A percentile compares a stretch with the other conserved stretches of the same genome.
Evolutionary conservation across 2,888 invertebrate genomes (phyloP).

Genomic region (Catocala fraxini): DNA sequence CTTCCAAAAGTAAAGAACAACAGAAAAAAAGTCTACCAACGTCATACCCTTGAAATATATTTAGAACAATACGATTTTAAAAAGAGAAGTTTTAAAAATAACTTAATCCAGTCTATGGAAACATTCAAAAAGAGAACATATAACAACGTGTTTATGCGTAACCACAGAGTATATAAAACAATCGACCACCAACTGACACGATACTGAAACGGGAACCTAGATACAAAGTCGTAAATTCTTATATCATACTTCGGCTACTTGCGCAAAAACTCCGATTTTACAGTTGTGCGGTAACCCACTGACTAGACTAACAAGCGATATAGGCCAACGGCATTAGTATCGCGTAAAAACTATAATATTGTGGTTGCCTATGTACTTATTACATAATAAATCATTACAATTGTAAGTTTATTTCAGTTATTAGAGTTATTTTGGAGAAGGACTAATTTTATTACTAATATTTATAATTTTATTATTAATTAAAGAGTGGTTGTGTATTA

Average conservation of each 20-base stretch:
- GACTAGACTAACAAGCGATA: constrained; percentile 34
- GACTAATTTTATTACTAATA: constrained; percentile 23
- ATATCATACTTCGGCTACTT: constrained; percentile 34
- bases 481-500: too few relatives aligned
- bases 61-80: too few relatives aligned
- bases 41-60: too few relatives aligned
- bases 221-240: constrained; percentile 40
- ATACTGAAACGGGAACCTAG: constrained; percentile 31
- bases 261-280: constrained; percentile 36
- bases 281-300: constrained; percentile 45
- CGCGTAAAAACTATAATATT: constrained; percentile 28
- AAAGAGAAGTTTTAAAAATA: too few relatives aligned
- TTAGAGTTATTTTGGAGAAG: constrained; percentile 39
- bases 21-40: too few relatives aligned
- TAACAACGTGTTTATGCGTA: constrained; percentile 25
- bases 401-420: constrained; percentile 54
- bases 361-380: constrained; percentile 34
- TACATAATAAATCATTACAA: constrained; percentile 52
- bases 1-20: too few relatives aligned
- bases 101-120: not conserved
- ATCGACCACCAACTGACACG: constrained; percentile 33
- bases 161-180: constrained; percentile 34
- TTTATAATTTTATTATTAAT: too few relatives aligned
- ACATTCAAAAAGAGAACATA: not conserved
- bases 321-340: constrained; percentile 45